Conservation (phyloP, 2,797 vertebrate genomes). For the Pseudocheirus occidentalis region DNA sequence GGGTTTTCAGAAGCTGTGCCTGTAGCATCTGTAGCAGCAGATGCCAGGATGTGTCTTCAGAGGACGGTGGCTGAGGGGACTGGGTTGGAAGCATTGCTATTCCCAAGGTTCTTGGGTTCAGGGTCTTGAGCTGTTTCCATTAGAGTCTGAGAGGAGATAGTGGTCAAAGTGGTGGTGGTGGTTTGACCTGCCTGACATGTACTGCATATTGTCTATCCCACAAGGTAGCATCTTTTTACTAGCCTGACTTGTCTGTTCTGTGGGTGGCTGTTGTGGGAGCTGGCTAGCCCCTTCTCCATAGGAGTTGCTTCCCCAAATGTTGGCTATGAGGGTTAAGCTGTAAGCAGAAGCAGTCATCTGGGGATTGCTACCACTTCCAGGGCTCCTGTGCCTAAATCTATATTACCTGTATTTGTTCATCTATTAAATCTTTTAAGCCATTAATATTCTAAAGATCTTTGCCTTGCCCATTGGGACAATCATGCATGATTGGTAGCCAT, state of each 20-base stretch:
- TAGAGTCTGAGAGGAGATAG: neutral
- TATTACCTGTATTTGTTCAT: neutral
- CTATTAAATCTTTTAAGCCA: conserved; percentile 14
- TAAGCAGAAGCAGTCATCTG: neutral
- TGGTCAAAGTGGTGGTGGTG: neutral
- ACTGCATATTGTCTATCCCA: neutral
- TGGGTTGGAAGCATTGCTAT: neutral
- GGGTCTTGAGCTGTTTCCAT: neutral
- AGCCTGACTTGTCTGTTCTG: neutral
- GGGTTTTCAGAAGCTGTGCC: neutral
- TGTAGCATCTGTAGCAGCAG: neutral
- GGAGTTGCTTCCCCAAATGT: neutral
- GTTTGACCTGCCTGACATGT: neutral
- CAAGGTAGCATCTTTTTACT: neutral
- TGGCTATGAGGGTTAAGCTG: neutral
- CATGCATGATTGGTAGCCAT: neutral
- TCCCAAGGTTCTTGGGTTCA: neutral
- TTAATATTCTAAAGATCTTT: neutral
- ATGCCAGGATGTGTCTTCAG: neutral
- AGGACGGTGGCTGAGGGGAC: neutral
- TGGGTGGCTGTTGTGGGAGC: neutral
- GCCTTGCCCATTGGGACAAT: neutral
- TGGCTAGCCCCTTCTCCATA: neutral
- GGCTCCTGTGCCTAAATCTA: neutral
- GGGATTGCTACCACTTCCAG: neutral